Evolutionary conservation across 1,140 invertebrate species (phyloP).

Genomic region (Grapholita molesta): DNA sequence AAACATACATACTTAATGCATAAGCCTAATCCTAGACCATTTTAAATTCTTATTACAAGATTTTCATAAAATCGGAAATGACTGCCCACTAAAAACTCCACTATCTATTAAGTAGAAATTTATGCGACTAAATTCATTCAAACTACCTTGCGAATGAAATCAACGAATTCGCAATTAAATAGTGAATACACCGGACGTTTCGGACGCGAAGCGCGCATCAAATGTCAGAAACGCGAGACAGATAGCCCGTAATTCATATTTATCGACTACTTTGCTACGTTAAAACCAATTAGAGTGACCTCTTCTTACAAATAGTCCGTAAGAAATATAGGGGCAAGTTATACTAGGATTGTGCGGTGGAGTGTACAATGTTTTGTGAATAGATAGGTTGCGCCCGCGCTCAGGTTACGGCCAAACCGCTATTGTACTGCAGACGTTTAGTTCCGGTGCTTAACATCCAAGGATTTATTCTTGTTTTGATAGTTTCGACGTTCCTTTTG

Average conservation of each 20-base stretch:
- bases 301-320: background rate
- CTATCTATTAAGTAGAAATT: background rate
- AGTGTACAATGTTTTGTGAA: background rate
- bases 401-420: slow-evolving; percentile 61
- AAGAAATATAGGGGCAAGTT: background rate
- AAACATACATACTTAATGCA: too few species aligned
- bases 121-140: background rate
- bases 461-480: slow-evolving; percentile 18
- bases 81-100: background rate
- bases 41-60: too few species aligned
- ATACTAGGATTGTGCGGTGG: background rate
- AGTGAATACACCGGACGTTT: slow-evolving; percentile 3
- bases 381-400: slow-evolving; percentile 37
- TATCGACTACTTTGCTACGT: background rate
- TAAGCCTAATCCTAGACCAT: too few species aligned
- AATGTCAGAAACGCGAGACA: slow-evolving; percentile 2
- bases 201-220: slow-evolving; percentile 7
- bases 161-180: background rate
- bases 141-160: background rate
- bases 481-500: background rate
- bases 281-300: background rate
- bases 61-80: background rate
- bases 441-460: slow-evolving; percentile 47
- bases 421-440: slow-evolving; percentile 54
- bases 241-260: background rate